Evolutionary conservation across 2,888 invertebrate species (phyloP), one percentile per base, ranked within the genome.

Genomic region (Drosophila melanocephala): DNA sequence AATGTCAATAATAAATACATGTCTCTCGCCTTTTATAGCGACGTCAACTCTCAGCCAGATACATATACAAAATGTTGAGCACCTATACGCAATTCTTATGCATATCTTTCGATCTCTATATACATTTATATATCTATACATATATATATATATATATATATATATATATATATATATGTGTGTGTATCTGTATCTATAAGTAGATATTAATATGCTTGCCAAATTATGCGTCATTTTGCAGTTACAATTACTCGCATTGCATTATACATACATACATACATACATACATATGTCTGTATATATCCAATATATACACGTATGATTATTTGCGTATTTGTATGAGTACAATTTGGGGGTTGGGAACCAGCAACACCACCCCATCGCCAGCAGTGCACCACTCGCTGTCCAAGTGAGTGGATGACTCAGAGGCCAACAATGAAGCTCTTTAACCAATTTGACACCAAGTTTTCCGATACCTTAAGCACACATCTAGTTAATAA

Each of bases 1-100:
- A 79, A 72, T 79, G 79, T 69, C 79, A 80, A 68, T 78, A 75
- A 52, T 67, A 52, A 72, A 72, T 61, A 35, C 53, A 63, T 32
- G 52, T 71, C 58, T 32, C 22, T 47, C 47, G 72, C 72, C 72
- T 72, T 72, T 71, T 72, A 58, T 58, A 72, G 72, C 63, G 52
- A 58, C 19, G 30, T 58, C 58, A 44, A 58, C 28, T 10, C 44
- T 58, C 57, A 30, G 39, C 39, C 47, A 30, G 39, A n/a, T 30
- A 39, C 10, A 30, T 33, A 26, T 22, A 52, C 12, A 30, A 52
- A 51, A 10, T 51, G 19, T 19, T 28, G 26, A 28, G 50, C 50
- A 51, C 28, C 16, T 28, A 26, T 28, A 51, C 28, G 19, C 50
- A 52, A 52, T 30, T 12, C n/a, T 52, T n/a, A 47, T 22, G 28